Evolutionary conservation across 2,888 invertebrate species (phyloP).

Genomic region (Lasius fuliginosus): DNA sequence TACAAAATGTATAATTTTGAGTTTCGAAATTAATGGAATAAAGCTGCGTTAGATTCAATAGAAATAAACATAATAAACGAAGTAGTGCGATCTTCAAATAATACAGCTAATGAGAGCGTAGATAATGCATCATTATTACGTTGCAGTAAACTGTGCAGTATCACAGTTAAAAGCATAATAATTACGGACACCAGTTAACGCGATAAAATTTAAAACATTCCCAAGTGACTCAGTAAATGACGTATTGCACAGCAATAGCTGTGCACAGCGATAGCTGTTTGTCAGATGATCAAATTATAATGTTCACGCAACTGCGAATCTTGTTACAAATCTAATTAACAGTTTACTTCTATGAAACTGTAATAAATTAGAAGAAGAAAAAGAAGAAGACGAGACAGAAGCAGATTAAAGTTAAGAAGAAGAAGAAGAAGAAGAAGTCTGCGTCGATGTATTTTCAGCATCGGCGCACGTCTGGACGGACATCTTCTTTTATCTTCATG

Average conservation of each 20-base stretch:
- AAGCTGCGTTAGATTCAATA: constrained; percentile 1
- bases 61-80: background rate
- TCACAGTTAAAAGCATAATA: constrained; percentile 52
- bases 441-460: constrained; percentile 58
- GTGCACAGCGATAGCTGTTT: background rate
- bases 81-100: constrained; percentile 28
- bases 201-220: constrained; percentile 51
- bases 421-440: background rate
- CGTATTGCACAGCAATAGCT: background rate
- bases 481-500: constrained; percentile 57
- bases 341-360: background rate
- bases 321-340: constrained; percentile 39
- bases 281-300: constrained; percentile 32
- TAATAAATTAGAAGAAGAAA: background rate
- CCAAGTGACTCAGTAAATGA: constrained; percentile 24
- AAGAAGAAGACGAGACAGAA: background rate
- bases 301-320: background rate
- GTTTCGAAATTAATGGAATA: background rate
- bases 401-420: background rate
- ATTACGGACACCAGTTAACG: constrained; percentile 45
- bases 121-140: constrained; percentile 49
- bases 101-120: constrained; percentile 39
- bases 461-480: constrained; percentile 50
- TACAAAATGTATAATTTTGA: background rate
- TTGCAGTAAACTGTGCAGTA: constrained; percentile 31